Percentiles rank a stretch among this genome's conserved stretches.
phyloP scores from a whole-genome alignment of 2,888 invertebrate genomes.

The Elmis aenea region DNA sequence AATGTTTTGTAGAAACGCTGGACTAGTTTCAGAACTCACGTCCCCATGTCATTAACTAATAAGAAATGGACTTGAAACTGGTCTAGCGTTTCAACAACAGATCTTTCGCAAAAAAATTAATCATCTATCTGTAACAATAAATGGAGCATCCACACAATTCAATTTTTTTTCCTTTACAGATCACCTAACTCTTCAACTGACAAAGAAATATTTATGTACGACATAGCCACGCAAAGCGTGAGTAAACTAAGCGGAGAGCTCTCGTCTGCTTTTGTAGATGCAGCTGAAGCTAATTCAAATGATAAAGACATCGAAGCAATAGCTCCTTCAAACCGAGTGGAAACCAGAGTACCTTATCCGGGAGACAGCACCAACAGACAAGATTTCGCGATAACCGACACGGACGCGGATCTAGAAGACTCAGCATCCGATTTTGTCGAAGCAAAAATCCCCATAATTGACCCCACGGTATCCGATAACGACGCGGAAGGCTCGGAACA shows the following conservation, averaged over 20 bases:
- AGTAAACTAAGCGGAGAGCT: conserved; percentile 76
- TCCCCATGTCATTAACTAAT: no score
- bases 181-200: conserved; percentile 47
- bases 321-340: conserved; percentile 34
- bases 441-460: conserved; percentile 32
- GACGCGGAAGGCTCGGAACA: conserved; percentile 34
- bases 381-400: conserved; percentile 4
- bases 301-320: conserved; percentile 19
- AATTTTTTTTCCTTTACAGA: no score
- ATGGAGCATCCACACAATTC: no score
- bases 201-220: conserved; percentile 85
- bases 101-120: no score
- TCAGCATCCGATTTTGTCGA: conserved; percentile 32
- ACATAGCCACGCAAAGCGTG: conserved; percentile 66
- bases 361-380: conserved; percentile 13
- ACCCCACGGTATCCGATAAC: conserved; percentile 27
- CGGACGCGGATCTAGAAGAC: conserved; percentile 21
- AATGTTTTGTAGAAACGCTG: no score
- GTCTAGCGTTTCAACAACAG: no score
- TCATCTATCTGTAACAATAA: no score
- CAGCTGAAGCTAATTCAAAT: conserved; percentile 76
- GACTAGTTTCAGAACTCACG: conserved; percentile 8
- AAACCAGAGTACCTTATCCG: conserved; percentile 33
- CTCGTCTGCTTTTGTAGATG: conserved; percentile 79
- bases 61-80: no score